Evolutionary conservation across 2,888 invertebrate species (phyloP).

Genomic region (Meloe dianella): DNA sequence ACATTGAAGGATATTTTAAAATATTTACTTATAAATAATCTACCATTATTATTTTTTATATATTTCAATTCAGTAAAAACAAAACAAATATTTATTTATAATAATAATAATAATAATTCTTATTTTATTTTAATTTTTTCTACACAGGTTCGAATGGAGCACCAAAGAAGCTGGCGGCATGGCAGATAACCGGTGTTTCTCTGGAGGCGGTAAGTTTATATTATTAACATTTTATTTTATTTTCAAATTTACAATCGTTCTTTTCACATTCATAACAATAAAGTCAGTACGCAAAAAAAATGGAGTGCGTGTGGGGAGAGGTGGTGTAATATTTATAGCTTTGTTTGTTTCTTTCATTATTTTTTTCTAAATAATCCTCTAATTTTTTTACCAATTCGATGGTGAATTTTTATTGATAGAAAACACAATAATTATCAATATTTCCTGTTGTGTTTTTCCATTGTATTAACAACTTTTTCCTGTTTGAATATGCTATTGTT

Average conservation of each 20-base stretch:
- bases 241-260: no score
- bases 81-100: constrained; percentile 13
- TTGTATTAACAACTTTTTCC: not conserved
- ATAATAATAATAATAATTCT: not conserved
- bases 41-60: not conserved
- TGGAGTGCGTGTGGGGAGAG: not conserved
- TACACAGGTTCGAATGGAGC: constrained; percentile 66
- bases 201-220: constrained; percentile 71
- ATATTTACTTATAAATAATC: not conserved
- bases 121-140: constrained; percentile 33
- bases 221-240: not conserved
- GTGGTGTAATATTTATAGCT: no score
- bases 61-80: constrained; percentile 1
- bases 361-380: no score
- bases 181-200: constrained; percentile 82
- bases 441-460: not conserved
- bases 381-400: not conserved
- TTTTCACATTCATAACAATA: no score
- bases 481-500: constrained; percentile 8
- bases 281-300: no score
- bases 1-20: not conserved
- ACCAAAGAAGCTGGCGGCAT: constrained; percentile 70
- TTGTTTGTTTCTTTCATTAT: not conserved
- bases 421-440: not conserved
- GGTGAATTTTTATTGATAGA: not conserved